phyloP scores from a whole-genome alignment of 2,797 vertebrate genomes.

The Liasis olivaceus region DNA sequence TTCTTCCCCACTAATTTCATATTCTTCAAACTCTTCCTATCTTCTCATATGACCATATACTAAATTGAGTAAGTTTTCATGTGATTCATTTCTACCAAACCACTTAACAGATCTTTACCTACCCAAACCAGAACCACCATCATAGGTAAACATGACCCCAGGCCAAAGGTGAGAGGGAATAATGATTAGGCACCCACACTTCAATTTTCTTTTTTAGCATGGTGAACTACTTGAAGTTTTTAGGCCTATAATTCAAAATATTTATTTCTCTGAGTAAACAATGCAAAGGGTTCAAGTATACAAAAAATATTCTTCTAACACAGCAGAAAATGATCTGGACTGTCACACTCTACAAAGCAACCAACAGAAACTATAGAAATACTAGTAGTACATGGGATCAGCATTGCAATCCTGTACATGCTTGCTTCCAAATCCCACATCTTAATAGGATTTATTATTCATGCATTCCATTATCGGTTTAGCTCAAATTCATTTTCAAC shows the following conservation, averaged over 20 bases:
- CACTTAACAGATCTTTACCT: neutral
- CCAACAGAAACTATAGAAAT: neutral
- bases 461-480: neutral
- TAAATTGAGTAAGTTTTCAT: neutral
- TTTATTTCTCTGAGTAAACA: neutral
- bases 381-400: neutral
- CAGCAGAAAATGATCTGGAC: neutral
- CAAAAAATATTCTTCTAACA: neutral
- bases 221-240: neutral
- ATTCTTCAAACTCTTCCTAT: neutral
- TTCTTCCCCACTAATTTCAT: neutral
- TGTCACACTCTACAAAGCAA: neutral
- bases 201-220: neutral
- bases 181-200: neutral
- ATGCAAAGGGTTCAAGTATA: neutral
- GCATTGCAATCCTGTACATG: neutral
- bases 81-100: neutral
- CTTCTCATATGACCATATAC: neutral
- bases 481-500: neutral
- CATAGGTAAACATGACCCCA: neutral
- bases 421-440: neutral
- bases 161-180: neutral
- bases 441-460: neutral
- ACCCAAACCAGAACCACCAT: neutral
- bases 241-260: neutral